These are phyloP conservation scores for Contarinia nasturtii DNA, from an alignment of 1,140 invertebrate species.

Conservation along the genomic window DNA sequence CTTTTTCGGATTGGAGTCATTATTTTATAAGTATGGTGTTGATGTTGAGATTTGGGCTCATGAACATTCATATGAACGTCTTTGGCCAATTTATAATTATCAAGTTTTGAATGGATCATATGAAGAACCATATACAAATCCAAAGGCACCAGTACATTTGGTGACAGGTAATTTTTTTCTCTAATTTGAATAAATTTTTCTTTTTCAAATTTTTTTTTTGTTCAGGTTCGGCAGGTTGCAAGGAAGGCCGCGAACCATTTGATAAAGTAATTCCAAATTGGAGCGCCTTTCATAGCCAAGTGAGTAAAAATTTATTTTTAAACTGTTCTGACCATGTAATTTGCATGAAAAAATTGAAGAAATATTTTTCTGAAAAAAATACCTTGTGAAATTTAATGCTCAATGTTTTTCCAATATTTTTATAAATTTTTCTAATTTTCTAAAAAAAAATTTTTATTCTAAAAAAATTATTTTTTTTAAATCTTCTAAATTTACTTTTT, in stretches of 20 bases:
- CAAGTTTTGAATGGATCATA: constrained; percentile 56
- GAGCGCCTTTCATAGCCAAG: constrained; percentile 35
- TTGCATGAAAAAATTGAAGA: too few species aligned
- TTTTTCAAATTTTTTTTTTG: too few species aligned
- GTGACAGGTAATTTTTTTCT: too few species aligned
- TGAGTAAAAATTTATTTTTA: too few species aligned
- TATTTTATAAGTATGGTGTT: constrained; percentile 77
- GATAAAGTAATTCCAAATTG: constrained; percentile 18
- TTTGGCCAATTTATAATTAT: constrained; percentile 84
- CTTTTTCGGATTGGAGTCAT: constrained; percentile 58
- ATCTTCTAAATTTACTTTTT: background rate
- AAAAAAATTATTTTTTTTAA: too few species aligned
- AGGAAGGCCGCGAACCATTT: constrained; percentile 37
- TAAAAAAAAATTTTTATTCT: too few species aligned
- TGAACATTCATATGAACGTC: constrained; percentile 87
- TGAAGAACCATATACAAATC: constrained; percentile 65
- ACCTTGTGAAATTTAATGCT: too few species aligned
- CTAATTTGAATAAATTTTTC: too few species aligned
- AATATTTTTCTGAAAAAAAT: too few species aligned
- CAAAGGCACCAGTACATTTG: constrained; percentile 78
- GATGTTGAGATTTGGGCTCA: constrained; percentile 91
- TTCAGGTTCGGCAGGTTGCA: constrained; percentile 81
- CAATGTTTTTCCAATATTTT: too few species aligned
- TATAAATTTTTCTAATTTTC: too few species aligned
- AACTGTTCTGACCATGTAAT: too few species aligned